These are phyloP conservation scores for Zele albiditarsus DNA, from an alignment of 2,888 invertebrate species.

Conservation along the genomic window DNA sequence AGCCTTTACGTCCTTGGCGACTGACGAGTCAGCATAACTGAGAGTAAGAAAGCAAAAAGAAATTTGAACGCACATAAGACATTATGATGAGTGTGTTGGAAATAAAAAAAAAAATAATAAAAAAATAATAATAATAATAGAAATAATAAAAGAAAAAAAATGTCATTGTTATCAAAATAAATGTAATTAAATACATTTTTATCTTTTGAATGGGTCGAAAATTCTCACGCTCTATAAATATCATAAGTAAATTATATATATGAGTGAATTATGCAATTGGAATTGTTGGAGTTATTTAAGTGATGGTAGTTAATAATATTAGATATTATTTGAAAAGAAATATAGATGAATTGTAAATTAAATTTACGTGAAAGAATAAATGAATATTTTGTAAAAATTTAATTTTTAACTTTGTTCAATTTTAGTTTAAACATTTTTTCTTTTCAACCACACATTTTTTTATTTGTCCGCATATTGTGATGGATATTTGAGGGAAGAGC, in stretches of 20 bases:
- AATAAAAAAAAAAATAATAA: background rate
- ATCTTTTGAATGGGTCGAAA: conserved; percentile 10
- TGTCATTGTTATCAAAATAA: conserved; percentile 11
- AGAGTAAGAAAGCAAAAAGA: background rate
- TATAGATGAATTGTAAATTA: too few relatives aligned
- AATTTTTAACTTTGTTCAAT: too few relatives aligned
- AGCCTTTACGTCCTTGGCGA: conserved; percentile 7
- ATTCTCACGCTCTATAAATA: conserved; percentile 17
- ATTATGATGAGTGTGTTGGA: background rate
- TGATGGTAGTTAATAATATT: too few relatives aligned
- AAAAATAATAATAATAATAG: background rate
- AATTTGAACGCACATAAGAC: background rate
- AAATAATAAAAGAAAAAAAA: background rate
- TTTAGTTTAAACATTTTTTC: too few relatives aligned
- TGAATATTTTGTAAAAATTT: too few relatives aligned
- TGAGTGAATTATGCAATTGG: too few relatives aligned
- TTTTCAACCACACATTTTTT: too few relatives aligned
- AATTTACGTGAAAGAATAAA: too few relatives aligned
- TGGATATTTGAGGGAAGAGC: too few relatives aligned
- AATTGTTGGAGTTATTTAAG: too few relatives aligned
- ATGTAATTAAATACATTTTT: conserved; percentile 21
- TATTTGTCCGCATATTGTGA: too few relatives aligned
- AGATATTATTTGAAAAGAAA: too few relatives aligned
- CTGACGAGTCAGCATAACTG: background rate
- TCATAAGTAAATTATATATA: background rate